Evolutionary conservation across 2,888 invertebrate genomes (phyloP).

Genomic region (Ophonus ardosiacus): DNA sequence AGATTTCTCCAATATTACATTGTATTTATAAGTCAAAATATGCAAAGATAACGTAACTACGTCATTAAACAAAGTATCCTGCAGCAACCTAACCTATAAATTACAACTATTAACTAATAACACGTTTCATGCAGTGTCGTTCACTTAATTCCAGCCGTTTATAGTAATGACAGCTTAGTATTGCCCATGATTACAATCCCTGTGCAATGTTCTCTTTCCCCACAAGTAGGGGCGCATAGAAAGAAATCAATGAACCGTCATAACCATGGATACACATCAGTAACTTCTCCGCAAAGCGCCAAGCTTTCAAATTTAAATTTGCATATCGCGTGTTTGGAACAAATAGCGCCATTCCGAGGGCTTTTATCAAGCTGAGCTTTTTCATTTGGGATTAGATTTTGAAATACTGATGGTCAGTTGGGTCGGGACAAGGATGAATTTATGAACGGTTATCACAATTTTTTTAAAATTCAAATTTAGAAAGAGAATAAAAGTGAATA

Average conservation of each 20-base stretch:
- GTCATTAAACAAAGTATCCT: no score
- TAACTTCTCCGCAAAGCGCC: not conserved
- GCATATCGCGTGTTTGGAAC: conserved; percentile 39
- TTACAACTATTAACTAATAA: no score
- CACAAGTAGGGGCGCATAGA: not conserved
- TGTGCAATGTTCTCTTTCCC: not conserved
- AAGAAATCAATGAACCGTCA: conserved; percentile 33
- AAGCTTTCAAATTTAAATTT: conserved; percentile 42
- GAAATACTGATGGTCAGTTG: conserved; percentile 19
- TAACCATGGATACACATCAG: conserved; percentile 10
- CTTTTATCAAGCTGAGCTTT: conserved; percentile 10
- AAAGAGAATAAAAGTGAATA: no score
- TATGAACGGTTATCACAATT: conserved; percentile 16
- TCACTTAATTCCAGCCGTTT: not conserved
- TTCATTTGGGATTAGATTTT: conserved; percentile 27
- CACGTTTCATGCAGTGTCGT: no score
- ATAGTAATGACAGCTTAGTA: not conserved
- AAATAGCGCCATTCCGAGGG: conserved; percentile 2
- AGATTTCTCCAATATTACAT: no score
- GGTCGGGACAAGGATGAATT: conserved; percentile 1
- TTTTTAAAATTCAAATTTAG: conserved; percentile 5
- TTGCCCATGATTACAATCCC: not conserved
- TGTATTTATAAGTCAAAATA: no score
- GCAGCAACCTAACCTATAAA: no score
- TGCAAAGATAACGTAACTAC: no score